Evolutionary conservation across 2,888 invertebrate genomes (phyloP), one percentile per base, ranked within the genome.

Genomic region (Micropterix aruncella): DNA sequence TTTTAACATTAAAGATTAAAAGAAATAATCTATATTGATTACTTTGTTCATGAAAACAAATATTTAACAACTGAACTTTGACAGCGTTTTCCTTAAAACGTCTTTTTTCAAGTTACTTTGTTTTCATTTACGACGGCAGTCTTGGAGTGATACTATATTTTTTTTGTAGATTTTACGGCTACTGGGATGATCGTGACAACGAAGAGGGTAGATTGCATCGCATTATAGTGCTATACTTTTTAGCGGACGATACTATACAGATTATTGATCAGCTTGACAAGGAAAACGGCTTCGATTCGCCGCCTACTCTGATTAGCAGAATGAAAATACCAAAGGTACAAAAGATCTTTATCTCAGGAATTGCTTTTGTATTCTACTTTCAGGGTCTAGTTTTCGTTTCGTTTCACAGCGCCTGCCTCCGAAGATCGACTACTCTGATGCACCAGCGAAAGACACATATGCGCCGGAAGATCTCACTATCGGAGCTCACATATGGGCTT

Each of bases 241-340:
- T 94, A 40, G 80, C 86, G 0, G 92, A 94, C 56, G 88, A 90
- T 54, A 91, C 91, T 0, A 82, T 94, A 7, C 91, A 93, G 60
- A 82, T 95, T 3, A 82, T 83, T 53, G 92, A 93, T 63, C 73
- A 73, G 38, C 59, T 79, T 42, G 67, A 74, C 1, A 65, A 74
- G 0, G 83, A 83, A 56, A 79, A 82, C 1, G 87, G 87, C 0
- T 70, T 77, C 40, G 83, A 86, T 57, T 74, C 77, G 2, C 79
- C 79, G 4, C 75, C 78, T 2, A 77, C 82, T 60, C 85, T 93
- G 56, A 60, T 92, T 18, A 80, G 77, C 54, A 74, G 88, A 48
- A 77, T 75, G 55, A 83, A 82, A 56, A 59, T 94, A 43, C 89
- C 91, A 0, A 87, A 88, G 64, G 83, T 85, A 60, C 56, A n/a